Conservation (phyloP, 1,140 invertebrate species). For the Epicauta chinensis region DNA sequence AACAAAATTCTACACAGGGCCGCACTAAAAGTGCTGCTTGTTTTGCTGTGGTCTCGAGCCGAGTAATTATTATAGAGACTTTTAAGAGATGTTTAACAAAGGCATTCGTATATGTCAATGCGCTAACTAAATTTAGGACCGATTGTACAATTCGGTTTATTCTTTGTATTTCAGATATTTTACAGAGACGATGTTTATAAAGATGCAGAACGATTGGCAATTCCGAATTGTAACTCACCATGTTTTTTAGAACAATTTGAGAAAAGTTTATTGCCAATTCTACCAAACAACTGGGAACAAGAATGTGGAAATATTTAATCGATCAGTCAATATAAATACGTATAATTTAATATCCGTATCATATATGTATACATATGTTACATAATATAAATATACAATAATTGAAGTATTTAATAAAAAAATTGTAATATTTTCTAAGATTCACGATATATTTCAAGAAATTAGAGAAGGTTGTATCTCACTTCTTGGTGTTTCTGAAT, state of each 20-base stretch:
- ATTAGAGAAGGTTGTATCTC: conserved; percentile 11
- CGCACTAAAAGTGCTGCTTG: no score
- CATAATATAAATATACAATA: no score
- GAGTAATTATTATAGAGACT: no score
- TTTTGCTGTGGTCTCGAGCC: no score
- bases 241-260: neutral
- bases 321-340: no score
- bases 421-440: no score
- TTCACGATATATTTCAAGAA: conserved; percentile 6
- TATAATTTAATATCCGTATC: no score
- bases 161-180: neutral
- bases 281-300: neutral
- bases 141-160: neutral
- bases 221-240: neutral
- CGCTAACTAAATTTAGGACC: no score
- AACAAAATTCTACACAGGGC: no score
- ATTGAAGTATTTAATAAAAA: no score
- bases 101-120: no score
- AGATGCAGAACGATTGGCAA: neutral
- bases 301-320: neutral
- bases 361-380: neutral
- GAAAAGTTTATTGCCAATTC: neutral
- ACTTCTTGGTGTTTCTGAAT: conserved; percentile 4
- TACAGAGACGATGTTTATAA: conserved; percentile 3
- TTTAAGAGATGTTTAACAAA: no score